Conservation (phyloP, 1,140 invertebrate genomes). For the Drosophila sproati region DNA sequence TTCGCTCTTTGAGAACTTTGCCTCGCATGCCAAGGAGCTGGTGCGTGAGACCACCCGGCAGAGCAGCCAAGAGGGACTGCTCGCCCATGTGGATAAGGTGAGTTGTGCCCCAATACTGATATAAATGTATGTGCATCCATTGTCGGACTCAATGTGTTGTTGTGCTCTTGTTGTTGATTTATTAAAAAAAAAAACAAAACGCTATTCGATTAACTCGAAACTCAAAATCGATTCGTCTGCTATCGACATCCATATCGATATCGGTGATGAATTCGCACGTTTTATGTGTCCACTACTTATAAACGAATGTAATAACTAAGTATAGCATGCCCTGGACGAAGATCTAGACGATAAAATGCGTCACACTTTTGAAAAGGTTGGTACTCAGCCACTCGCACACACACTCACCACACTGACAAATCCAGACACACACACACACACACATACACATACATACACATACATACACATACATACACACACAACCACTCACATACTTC, state of each 20-base stretch:
- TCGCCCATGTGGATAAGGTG: conserved; percentile 96
- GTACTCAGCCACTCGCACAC: conserved; percentile 53
- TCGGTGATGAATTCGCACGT: conserved; percentile 33
- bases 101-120: conserved; percentile 10
- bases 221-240: background rate
- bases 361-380: conserved; percentile 90
- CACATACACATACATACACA: conserved; percentile 4
- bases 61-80: conserved; percentile 93
- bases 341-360: conserved; percentile 84
- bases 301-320: conserved; percentile 38
- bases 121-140: conserved; percentile 13
- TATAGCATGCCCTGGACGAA: conserved; percentile 79
- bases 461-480: background rate
- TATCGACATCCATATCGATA: conserved; percentile 11
- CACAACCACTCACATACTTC: background rate
- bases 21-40: conserved; percentile 93
- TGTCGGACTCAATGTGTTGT: conserved; percentile 45
- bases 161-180: conserved; percentile 61
- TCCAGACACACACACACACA: background rate
- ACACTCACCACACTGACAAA: conserved; percentile 11
- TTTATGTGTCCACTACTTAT: conserved; percentile 50
- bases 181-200: conserved; percentile 7
- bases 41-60: conserved; percentile 94
- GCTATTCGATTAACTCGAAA: conserved; percentile 6
- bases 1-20: conserved; percentile 93